These are phyloP conservation scores for Cetonia aurata DNA, from an alignment of 2,888 invertebrate species.

Conservation along the genomic window DNA sequence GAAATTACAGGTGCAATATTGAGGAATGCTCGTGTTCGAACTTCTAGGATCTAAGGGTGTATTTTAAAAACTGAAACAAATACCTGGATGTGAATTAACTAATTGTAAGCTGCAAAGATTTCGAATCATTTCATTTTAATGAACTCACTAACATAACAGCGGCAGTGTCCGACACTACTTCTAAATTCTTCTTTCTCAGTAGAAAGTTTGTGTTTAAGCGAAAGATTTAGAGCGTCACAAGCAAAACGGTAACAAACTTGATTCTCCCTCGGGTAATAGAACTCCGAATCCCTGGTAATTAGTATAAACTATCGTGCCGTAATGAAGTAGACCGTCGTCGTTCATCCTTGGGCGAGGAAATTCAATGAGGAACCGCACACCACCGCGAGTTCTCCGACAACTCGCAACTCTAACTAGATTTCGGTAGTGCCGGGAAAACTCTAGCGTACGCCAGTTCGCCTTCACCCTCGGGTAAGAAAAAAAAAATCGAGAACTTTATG, in stretches of 20 bases:
- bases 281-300: background rate
- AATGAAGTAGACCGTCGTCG: background rate
- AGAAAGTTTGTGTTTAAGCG: background rate
- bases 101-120: too few relatives aligned
- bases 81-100: too few relatives aligned
- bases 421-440: background rate
- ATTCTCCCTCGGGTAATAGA: background rate
- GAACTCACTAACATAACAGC: too few relatives aligned
- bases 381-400: background rate
- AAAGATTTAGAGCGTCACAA: background rate
- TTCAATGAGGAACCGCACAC: background rate
- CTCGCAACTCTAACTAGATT: conserved; percentile 5
- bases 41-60: too few relatives aligned
- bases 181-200: too few relatives aligned
- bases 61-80: too few relatives aligned
- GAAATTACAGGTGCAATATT: too few relatives aligned
- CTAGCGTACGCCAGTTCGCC: too few relatives aligned
- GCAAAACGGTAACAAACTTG: background rate
- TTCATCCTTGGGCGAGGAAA: background rate
- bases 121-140: too few relatives aligned
- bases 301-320: background rate
- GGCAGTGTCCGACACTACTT: too few relatives aligned
- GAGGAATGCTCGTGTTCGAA: too few relatives aligned
- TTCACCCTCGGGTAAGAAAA: background rate
- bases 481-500: conserved; percentile 12